Evolutionary conservation across 2,113 vertebrate genomes (phyloP).

Genomic region (Stictonetta naevosa): DNA sequence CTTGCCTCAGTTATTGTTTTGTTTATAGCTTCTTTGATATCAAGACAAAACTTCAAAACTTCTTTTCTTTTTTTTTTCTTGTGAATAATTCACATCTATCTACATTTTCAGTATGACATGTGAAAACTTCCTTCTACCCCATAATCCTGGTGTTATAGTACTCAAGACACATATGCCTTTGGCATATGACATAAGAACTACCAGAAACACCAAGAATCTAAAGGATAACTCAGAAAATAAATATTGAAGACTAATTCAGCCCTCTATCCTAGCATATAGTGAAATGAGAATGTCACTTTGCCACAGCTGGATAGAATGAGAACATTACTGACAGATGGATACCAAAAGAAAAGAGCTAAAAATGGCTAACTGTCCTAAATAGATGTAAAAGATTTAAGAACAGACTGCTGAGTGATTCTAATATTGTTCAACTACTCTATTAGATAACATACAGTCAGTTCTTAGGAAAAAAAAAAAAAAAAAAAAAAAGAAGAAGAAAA

Average conservation of each 20-base stretch:
- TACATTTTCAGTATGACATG: background rate
- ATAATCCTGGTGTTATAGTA: background rate
- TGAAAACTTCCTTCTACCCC: background rate
- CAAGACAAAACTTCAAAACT: too few species aligned
- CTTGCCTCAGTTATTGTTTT: background rate
- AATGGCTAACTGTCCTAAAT: conserved; percentile 11
- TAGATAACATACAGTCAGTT: background rate
- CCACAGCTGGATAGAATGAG: conserved; percentile 26
- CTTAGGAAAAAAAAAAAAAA: background rate
- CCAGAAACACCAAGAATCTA: background rate
- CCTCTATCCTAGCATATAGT: background rate
- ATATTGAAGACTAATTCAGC: background rate
- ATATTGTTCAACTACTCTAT: background rate
- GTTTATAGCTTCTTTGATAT: background rate
- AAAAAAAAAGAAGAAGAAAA: background rate
- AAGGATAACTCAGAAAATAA: background rate
- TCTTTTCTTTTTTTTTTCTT: background rate
- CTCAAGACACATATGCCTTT: background rate
- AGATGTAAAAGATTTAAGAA: conserved; percentile 33
- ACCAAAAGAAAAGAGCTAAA: conserved; percentile 37
- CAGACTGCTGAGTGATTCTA: background rate
- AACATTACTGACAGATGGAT: conserved; percentile 35
- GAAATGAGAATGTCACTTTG: background rate
- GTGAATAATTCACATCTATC: background rate
- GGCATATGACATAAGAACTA: background rate